Percentiles rank a stretch among this genome's conserved stretches.
phyloP scores from a whole-genome alignment of 2,797 vertebrate species.

The Helarctos malayanus region DNA sequence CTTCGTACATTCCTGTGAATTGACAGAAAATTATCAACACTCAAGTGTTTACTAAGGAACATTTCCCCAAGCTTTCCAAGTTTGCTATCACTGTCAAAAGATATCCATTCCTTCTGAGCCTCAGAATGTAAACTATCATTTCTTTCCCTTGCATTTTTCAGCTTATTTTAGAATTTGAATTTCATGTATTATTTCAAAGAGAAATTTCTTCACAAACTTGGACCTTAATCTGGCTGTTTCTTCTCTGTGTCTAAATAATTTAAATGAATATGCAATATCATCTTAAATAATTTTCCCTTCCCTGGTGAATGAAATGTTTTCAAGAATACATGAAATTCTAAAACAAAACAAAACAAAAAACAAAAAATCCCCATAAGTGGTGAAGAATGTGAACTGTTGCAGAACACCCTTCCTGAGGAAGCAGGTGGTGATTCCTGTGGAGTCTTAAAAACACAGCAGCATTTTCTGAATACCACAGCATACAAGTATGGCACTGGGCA shows the following conservation, averaged over 20 bases:
- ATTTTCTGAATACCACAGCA: not conserved
- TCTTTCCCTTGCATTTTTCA: conserved; percentile 3
- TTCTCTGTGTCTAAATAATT: not conserved
- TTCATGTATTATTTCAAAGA: not conserved
- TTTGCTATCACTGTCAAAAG: conserved; percentile 4
- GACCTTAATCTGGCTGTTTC: not conserved
- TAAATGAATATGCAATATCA: not conserved
- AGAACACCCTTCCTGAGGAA: not conserved
- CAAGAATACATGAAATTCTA: not conserved
- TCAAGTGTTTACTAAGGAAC: conserved; percentile 15
- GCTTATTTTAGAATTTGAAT: conserved; percentile 57
- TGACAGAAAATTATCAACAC: conserved; percentile 40
- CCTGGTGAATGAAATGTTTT: conserved; percentile 48
- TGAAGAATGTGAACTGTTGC: conserved; percentile 7
- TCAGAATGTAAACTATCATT: conserved; percentile 18
- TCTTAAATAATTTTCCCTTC: not conserved
- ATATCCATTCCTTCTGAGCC: not conserved
- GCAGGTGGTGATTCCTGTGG: not conserved
- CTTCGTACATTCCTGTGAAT: not conserved
- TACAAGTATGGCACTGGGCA: not conserved
- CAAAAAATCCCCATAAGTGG: not conserved
- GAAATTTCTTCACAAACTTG: not conserved
- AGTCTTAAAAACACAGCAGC: not conserved
- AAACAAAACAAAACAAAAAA: not conserved
- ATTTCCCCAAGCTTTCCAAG: not conserved